Evolutionary conservation across 2,888 invertebrate genomes (phyloP), one percentile per base, ranked within the genome.

Genomic region (Oscheius sp.): DNA sequence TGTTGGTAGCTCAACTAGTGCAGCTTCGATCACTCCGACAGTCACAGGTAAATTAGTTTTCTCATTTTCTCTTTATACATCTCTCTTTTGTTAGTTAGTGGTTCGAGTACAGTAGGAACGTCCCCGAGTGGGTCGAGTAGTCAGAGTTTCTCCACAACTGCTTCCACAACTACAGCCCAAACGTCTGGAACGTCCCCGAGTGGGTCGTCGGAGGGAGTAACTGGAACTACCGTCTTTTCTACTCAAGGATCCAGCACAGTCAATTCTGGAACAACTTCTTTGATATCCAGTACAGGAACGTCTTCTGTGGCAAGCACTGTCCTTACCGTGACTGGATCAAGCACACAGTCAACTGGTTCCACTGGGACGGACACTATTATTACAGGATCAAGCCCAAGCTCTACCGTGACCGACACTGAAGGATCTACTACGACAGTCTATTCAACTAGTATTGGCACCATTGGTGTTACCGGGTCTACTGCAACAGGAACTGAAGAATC

Each of bases 1-100:
- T 9, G 9, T 7, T 57, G 13, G 7, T 57, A 57, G 57, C 29
- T 57, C 57, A 57, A 57, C n/a, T 57, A 57, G 13, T 57, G 57
- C 21, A 9, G 9, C 57, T 13, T 50, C 50, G 50, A 50, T 50
- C 13, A 50, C 50, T 50, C 50, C 9, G 21, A 21, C 21, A 50
- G 9, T 13, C 50, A 50, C 50, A 1, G 50, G 50, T 50, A 50
- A 11, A 0, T 50, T 50, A 9, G 10, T 11, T 9, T 50, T 50
- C 9, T 50, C 13, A 21, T 50, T 50, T 50, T 50, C 10, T 13
- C 50, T 11, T 9, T 11, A 50, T 50, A 50, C 13, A 50, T 50
- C 13, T 13, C 10, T 11, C 9, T 50, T 11, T 50, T 50, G 13
- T 50, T 50, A 50, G 50, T 50, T 50, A 9, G 50, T 50, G 10